These are phyloP conservation scores for Heliconius eleuchia DNA, from an alignment of 1,140 invertebrate species.

Conservation along the genomic window DNA sequence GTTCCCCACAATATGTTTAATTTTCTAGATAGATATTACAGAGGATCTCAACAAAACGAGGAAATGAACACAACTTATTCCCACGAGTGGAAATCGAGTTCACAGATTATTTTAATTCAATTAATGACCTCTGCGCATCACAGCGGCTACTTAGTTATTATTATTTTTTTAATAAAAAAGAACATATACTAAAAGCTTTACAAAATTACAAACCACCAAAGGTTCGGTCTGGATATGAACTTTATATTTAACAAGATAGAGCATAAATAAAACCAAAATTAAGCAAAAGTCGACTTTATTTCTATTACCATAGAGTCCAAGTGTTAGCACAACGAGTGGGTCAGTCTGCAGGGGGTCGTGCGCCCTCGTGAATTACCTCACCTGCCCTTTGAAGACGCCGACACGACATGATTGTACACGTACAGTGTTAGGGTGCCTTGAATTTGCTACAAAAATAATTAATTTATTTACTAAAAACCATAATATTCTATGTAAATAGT, in stretches of 20 bases:
- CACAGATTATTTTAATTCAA: no score
- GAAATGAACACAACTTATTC: no score
- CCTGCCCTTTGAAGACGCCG: conserved; percentile 72
- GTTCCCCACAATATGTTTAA: no score
- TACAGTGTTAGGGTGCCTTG: conserved; percentile 22
- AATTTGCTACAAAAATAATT: background rate
- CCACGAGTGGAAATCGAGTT: no score
- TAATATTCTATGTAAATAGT: no score
- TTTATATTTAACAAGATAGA: background rate
- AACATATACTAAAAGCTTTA: background rate
- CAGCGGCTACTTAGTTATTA: no score
- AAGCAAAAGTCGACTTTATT: conserved; percentile 26
- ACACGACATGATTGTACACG: conserved; percentile 39
- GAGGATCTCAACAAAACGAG: no score
- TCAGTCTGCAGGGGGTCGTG: conserved; percentile 53
- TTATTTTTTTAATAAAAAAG: no score
- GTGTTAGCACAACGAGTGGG: conserved; percentile 33
- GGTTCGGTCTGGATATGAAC: background rate
- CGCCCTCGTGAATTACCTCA: conserved; percentile 62
- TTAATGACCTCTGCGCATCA: no score
- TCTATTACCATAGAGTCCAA: conserved; percentile 20
- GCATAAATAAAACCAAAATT: background rate
- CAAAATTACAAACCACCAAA: background rate
- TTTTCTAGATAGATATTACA: no score
- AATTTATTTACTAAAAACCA: no score